Evolutionary conservation across 2,888 invertebrate genomes (phyloP), one percentile per base, ranked within the genome.

Genomic region (Epistrophella euchroma): DNA sequence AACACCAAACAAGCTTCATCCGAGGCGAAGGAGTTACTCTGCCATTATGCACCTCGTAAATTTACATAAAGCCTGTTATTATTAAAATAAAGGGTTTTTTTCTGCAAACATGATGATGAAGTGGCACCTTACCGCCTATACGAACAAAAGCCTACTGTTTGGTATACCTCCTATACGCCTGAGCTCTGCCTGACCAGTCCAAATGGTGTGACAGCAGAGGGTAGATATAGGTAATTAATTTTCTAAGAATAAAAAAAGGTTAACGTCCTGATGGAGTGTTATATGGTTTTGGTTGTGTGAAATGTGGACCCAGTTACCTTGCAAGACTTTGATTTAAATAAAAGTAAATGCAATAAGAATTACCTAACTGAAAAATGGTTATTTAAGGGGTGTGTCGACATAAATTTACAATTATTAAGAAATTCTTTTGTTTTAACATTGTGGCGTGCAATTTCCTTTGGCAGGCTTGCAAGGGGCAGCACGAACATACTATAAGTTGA

Each of bases 381-480:
- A 22, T 25, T 68, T 22, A 40, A 64, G 10, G 50, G 75, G 75
- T 43, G 58, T 47, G 62, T 35, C 45, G 71, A 75, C 71, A 84
- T 84, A 84, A 84, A 84, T 79, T 84, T 72, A 15, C 71, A 84
- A 75, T 79, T 66, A 79, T 84, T 71, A 79, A 84, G 71, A 70
- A 77, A 71, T 75, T 71, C 60, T 45, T 66, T 75, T 72, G 22
- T 74, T 75, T 28, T 55, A 60, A 19, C 47, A 22, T 56, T 45
- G 25, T 81, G 22, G 76, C 82, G 37, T 82, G 82, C 66, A 82
- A 58, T 56, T 68, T 72, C 28, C 32, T 43, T 47, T n/a, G n/a
- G 4, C 19, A 22, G 40, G 25, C 13, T 62, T 71, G 35, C 15
- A 37, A 47, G 55, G 64, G 5, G 37, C 55, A 40, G 10, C 78